Conservation (phyloP, 2,113 vertebrate genomes). For the Equus przewalskii region DNA sequence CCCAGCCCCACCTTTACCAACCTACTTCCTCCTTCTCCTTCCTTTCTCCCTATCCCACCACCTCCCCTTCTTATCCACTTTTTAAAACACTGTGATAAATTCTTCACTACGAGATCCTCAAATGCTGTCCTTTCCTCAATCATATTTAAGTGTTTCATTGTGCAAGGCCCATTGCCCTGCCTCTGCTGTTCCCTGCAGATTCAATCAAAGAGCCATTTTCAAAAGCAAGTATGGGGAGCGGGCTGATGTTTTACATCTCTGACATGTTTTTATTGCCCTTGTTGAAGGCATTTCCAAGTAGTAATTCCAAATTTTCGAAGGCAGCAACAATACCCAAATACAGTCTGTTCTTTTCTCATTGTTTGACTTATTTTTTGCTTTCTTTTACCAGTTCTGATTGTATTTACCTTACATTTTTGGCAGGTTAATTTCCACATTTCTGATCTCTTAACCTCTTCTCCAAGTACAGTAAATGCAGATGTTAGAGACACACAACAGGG, state of each 20-base stretch:
- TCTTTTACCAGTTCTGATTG: background rate
- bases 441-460: constrained; percentile 34
- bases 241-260: constrained; percentile 56
- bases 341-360: background rate
- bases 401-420: constrained; percentile 54
- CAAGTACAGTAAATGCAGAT: constrained; percentile 47
- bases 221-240: constrained; percentile 70
- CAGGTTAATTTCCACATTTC: constrained; percentile 72
- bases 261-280: constrained; percentile 67
- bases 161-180: constrained; percentile 66
- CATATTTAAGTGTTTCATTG: constrained; percentile 66
- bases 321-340: background rate
- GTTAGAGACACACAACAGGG: background rate
- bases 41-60: background rate
- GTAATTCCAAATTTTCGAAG: background rate
- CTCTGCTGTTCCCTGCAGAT: constrained; percentile 73
- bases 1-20: background rate
- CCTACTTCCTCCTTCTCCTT: background rate
- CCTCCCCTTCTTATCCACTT: background rate
- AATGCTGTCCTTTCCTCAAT: background rate
- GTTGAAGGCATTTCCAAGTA: constrained; percentile 62
- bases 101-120: background rate
- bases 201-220: constrained; percentile 84
- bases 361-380: background rate
- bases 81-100: constrained; percentile 79